Evolutionary conservation across 1,140 invertebrate genomes (phyloP), one percentile per base, ranked within the genome.

Genomic region (Laodelphax striatellus): DNA sequence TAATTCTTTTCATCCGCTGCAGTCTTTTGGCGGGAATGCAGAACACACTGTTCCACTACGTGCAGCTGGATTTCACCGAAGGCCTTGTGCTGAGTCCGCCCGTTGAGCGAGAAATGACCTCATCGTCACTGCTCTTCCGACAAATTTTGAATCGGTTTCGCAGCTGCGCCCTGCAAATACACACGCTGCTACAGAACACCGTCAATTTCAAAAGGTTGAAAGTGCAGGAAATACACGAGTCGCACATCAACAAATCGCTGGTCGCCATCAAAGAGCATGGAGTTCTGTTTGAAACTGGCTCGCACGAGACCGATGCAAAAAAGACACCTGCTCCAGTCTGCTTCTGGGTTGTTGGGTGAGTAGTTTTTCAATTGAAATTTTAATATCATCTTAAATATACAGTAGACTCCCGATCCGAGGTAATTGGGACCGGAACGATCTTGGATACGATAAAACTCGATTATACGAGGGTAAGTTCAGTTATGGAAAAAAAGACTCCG

Each of bases 211-310:
- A 38, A 13, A 9, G 10, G 34, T 38, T 38, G 34, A 78, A 82
- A 10, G 73, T 74, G 59, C 78, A 83, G 61, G 78, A 82, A 58
- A 70, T 76, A 38, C 74, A 77, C 16, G 82, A 78, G 69, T 76
- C 75, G 19, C 72, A 76, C 28, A 77, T 82, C 62, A 83, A 87
- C 64, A 86, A 86, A 73, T 85, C 84, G 67, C 73, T 89, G 52
- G 82, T 88, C 13, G 83, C 87, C 4, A 83, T 90, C 38, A 87
- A 86, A 71, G 86, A 88, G 67, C 81, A 86, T 66, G 85, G 85
- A 1, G 78, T 83, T 41, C 65, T 87, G 22, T 83, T 84, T 66
- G 76, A 81, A 55, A 63, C 14, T 42, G 59, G 50, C 2, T 41
- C 16, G 8, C 10, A 3, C 2, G 2, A n/a, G 17, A 21, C 58